Evolutionary conservation across 2,113 vertebrate species (phyloP).

Genomic region (Anhinga anhinga): DNA sequence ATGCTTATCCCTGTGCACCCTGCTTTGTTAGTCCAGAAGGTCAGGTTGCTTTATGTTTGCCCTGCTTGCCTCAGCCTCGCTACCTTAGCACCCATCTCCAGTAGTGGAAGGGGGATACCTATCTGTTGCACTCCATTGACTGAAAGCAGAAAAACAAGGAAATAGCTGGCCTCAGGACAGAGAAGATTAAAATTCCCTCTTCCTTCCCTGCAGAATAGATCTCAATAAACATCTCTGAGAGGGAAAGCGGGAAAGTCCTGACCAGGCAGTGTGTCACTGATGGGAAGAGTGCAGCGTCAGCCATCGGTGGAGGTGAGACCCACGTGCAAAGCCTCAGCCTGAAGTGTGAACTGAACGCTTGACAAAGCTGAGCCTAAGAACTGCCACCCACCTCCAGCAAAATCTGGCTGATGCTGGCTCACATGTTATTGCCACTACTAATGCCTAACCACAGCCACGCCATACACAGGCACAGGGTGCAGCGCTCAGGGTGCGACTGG

Average conservation of each 20-base stretch:
- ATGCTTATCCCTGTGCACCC: neutral
- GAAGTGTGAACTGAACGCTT: neutral
- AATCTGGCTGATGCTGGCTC: neutral
- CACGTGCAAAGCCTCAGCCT: neutral
- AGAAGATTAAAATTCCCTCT: neutral
- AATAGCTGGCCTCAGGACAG: neutral
- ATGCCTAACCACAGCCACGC: neutral
- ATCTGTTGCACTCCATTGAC: neutral
- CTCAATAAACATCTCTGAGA: neutral
- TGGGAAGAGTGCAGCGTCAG: neutral
- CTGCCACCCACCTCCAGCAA: neutral
- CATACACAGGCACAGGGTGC: neutral
- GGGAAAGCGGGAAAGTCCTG: neutral
- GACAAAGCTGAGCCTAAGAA: neutral
- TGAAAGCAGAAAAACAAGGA: neutral
- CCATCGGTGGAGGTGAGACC: accelerated
- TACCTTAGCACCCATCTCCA: neutral
- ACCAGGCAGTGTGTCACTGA: neutral
- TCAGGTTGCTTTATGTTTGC: accelerated
- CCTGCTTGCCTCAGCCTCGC: neutral
- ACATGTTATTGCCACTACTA: neutral
- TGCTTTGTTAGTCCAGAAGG: neutral
- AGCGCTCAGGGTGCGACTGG: neutral
- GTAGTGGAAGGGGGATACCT: neutral
- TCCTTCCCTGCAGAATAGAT: neutral